Conservation (phyloP, 2,888 invertebrate species). For the Carcina quercana region DNA sequence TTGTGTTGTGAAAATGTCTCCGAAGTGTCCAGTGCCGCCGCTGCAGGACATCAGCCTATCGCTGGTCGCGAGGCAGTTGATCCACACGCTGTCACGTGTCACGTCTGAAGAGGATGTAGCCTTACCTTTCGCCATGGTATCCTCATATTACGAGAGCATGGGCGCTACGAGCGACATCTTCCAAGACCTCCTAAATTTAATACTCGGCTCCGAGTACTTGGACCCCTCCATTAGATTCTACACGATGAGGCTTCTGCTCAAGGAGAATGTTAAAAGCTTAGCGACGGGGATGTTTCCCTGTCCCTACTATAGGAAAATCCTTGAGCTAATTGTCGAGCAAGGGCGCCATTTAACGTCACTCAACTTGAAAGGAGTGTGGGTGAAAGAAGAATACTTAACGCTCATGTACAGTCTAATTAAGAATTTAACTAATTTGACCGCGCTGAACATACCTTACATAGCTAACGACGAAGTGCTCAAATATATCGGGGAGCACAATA, state of each 20-base stretch:
- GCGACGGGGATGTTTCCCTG: constrained; percentile 81
- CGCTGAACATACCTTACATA: constrained; percentile 79
- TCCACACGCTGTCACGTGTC: constrained; percentile 76
- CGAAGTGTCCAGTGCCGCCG: constrained; percentile 75
- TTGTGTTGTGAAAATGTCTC: constrained; percentile 76
- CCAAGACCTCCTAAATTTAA: constrained; percentile 78
- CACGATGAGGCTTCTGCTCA: constrained; percentile 77
- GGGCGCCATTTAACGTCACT: constrained; percentile 77
- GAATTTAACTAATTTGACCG: constrained; percentile 74
- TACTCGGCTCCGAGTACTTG: constrained; percentile 78
- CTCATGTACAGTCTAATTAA: constrained; percentile 76
- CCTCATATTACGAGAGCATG: constrained; percentile 73
- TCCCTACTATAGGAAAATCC: constrained; percentile 80
- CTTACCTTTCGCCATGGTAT: constrained; percentile 74
- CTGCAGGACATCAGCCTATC: constrained; percentile 76
- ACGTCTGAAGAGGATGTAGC: constrained; percentile 75
- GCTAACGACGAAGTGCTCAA: constrained; percentile 80
- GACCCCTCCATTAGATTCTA: constrained; percentile 80
- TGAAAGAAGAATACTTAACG: constrained; percentile 79
- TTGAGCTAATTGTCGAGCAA: constrained; percentile 77
- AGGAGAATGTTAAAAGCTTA: constrained; percentile 77
- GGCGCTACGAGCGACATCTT: constrained; percentile 80
- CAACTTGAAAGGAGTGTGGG: constrained; percentile 83
- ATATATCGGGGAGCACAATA: constrained; percentile 71
- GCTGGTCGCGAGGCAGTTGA: constrained; percentile 75